Evolutionary conservation across 2,888 invertebrate species (phyloP).

Genomic region (Coenonympha glycerion): DNA sequence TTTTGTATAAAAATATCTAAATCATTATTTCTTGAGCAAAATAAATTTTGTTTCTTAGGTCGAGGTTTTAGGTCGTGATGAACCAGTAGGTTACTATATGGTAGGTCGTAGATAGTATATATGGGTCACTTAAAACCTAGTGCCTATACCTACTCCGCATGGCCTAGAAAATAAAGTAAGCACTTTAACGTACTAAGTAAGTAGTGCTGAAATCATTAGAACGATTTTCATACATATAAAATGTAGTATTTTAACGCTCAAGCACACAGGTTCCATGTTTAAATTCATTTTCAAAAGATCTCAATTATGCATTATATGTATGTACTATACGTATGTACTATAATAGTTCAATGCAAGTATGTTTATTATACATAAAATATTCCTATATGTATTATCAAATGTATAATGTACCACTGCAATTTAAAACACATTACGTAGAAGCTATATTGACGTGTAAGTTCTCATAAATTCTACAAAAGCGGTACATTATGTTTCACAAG

Average conservation of each 20-base stretch:
- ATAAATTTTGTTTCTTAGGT: too few relatives aligned
- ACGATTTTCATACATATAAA: neutral
- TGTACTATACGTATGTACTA: too few relatives aligned
- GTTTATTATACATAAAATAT: too few relatives aligned
- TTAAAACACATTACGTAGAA: neutral
- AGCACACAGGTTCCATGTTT: neutral
- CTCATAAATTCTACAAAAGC: neutral
- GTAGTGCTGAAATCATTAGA: neutral
- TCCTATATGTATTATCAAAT: too few relatives aligned
- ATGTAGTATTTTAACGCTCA: neutral
- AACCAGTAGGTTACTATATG: too few relatives aligned
- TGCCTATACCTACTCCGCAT: neutral
- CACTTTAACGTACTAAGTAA: neutral
- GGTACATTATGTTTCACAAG: too few relatives aligned
- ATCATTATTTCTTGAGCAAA: too few relatives aligned
- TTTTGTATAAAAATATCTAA: too few relatives aligned
- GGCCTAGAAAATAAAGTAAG: slow-evolving; percentile 3
- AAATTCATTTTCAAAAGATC: neutral
- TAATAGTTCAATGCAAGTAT: too few relatives aligned
- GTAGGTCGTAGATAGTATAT: too few relatives aligned
- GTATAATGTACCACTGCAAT: too few relatives aligned
- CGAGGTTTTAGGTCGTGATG: too few relatives aligned
- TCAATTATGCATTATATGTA: neutral
- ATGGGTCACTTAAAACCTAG: neutral
- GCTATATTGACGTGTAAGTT: neutral